Evolutionary conservation across 2,797 vertebrate genomes (phyloP), one percentile per base, ranked within the genome.

Genomic region (Myotis vivesi): DNA sequence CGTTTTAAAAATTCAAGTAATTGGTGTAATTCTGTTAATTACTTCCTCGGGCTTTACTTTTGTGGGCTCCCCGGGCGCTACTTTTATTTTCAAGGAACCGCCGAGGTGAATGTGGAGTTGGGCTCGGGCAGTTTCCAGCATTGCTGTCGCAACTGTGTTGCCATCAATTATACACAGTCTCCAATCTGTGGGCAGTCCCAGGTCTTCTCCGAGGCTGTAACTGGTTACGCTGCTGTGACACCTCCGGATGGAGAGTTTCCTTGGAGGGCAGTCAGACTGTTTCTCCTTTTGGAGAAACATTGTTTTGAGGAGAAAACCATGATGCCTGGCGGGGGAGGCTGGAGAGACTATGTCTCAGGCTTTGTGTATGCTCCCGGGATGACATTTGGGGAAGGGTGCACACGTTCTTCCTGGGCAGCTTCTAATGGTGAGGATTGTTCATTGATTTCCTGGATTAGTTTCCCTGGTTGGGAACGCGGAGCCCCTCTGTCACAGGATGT

Each of bases 101-200:
- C n/a, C 68, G 95, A 88, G 97, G 80, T 82, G 46, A 83, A 94
- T 77, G 96, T 96, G 96, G 95, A 97, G 95, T 94, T 97, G 51
- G 91, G 73, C 88, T 64, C 69, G 81, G 93, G 91, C 90, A 59
- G 94, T 95, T 95, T 36, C 55, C 95, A 68, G 96, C 93, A 59
- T 86, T 76, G 80, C 71, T 83, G 92, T 87, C 44, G 83, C 84
- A 84, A 96, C 95, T 87, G 93, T 81, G 92, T 92, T 49, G 86
- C 93, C 79, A 89, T 97, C 94, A 93, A 38, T 97, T 94, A 91
- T 76, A 76, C 93, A 75, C 96, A 83, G 33, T 77, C 95, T 93
- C 95, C 87, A 3, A 53, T 77, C 92, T 71, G 59, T 69, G 90
- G 95, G 93, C 96, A 89, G 87, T 95, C 83, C n/a, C 76, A 79